These are phyloP conservation scores for Odontocolon sp. DNA, from an alignment of 2,888 invertebrate genomes.

Conservation along the genomic window DNA sequence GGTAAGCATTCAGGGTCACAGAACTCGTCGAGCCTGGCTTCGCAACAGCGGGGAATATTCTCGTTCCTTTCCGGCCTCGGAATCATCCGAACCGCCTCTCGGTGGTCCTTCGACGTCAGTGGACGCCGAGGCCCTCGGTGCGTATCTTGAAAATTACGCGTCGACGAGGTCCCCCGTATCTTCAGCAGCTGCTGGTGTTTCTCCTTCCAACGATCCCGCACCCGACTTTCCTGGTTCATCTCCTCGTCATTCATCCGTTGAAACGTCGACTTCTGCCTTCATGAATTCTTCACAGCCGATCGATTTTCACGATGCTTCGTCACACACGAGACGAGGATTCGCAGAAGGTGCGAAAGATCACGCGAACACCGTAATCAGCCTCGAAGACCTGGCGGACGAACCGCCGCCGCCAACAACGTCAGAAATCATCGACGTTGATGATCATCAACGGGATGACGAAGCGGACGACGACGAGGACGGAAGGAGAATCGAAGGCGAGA, in stretches of 20 bases:
- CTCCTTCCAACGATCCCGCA: conserved; percentile 19
- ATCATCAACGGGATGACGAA: neutral
- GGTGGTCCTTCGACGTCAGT: conserved; percentile 61
- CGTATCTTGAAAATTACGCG: conserved; percentile 70
- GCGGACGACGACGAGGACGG: neutral
- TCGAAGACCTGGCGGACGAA: conserved; percentile 6
- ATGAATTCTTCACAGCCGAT: conserved; percentile 69
- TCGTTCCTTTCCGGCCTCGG: conserved; percentile 61
- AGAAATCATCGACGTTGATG: neutral
- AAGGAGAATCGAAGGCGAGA: neutral
- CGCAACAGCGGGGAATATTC: conserved; percentile 64
- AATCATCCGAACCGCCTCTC: conserved; percentile 11
- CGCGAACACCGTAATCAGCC: conserved; percentile 21
- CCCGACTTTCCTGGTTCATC: conserved; percentile 37
- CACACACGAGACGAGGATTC: conserved; percentile 67
- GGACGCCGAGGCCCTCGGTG: conserved; percentile 72
- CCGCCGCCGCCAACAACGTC: neutral
- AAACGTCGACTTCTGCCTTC: conserved; percentile 49
- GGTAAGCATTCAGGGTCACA: conserved; percentile 51
- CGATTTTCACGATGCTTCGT: conserved; percentile 72
- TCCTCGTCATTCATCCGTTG: conserved; percentile 11
- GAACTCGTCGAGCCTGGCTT: conserved; percentile 63
- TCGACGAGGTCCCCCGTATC: conserved; percentile 27
- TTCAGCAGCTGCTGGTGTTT: neutral
- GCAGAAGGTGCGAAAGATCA: conserved; percentile 60